Evolutionary conservation across 2,113 vertebrate genomes (phyloP).

Genomic region (Arothron firmamentum): DNA sequence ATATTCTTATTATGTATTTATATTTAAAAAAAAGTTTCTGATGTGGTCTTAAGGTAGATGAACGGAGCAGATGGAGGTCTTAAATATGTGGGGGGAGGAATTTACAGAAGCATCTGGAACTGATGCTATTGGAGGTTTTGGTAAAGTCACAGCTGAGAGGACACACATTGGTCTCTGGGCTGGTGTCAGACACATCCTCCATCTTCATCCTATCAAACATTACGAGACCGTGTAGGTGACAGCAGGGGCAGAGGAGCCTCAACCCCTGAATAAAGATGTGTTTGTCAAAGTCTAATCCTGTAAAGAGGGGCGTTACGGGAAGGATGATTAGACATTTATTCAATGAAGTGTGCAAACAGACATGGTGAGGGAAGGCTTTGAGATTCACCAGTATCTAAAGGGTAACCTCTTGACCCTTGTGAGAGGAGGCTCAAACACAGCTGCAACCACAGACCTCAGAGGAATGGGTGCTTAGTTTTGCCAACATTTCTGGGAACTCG

Average conservation of each 20-base stretch:
- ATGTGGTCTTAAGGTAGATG: conserved; percentile 12
- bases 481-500: not conserved
- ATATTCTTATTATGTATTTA: too few species aligned
- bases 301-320: conserved; percentile 68
- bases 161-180: conserved; percentile 58
- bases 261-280: conserved; percentile 48
- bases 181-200: conserved; percentile 40
- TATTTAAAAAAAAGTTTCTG: not conserved
- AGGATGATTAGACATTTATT: conserved; percentile 68
- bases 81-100: conserved; percentile 53
- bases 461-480: not conserved
- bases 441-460: conserved; percentile 50
- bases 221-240: conserved; percentile 14
- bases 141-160: conserved; percentile 65
- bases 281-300: conserved; percentile 75
- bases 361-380: conserved; percentile 38
- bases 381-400: conserved; percentile 41
- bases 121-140: conserved; percentile 64
- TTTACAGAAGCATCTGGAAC: conserved; percentile 64
- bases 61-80: conserved; percentile 41
- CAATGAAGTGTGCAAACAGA: conserved; percentile 70
- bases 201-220: conserved; percentile 20
- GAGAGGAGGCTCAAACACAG: conserved; percentile 69
- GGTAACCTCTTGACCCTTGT: conserved; percentile 47
- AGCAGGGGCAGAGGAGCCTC: conserved; percentile 17